Evolutionary conservation across 2,797 vertebrate genomes (phyloP), one percentile per base, ranked within the genome.

Genomic region (Sternotherus odoratus): DNA sequence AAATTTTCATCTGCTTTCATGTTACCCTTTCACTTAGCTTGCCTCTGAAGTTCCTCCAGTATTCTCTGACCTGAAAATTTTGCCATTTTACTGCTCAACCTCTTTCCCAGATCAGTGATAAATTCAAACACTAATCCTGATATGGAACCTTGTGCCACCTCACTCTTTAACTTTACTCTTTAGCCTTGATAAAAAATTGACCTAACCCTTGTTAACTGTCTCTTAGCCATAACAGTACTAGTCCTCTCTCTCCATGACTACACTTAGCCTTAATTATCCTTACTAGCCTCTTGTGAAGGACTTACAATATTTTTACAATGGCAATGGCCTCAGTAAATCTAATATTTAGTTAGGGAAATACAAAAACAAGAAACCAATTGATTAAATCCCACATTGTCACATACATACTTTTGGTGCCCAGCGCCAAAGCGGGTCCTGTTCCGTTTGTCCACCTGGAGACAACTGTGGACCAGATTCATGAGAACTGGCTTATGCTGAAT

Each of bases 381-480:
- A 56, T 30, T 54, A 89, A 69, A 79, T 86, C 13, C 2, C 5
- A 3, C 8, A 28, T 23, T 84, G 7, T 91, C 66, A n/a, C 7
- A 13, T n/a, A 48, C 74, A 19, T 81, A 48, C 84, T 23, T 33
- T 74, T 48, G 43, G 82, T 78, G 53, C 69, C 8, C 50, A 78
- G 12, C n/a, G n/a, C n/a, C n/a, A n/a, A n/a, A n/a, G n/a, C 33
- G 78, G 88, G 87, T 83, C 75, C 72, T 80, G 86, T 89, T 91
- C 83, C 79, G 89, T 89, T 78, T 87, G 86, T 54, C 54, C 36
- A 46, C 82, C 77, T 88, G 78, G 46, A 39, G 89, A 66, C 46
- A 84, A 72, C 51, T 87, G 49, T 36, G n/a, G 75, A 53, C 24
- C 63, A 72, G 82, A 50, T 77, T 80, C 56, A 90, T 80, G 86